These are phyloP conservation scores for Coregonus ussuriensis DNA, from an alignment of 2,797 vertebrate genomes.

Conservation along the genomic window DNA sequence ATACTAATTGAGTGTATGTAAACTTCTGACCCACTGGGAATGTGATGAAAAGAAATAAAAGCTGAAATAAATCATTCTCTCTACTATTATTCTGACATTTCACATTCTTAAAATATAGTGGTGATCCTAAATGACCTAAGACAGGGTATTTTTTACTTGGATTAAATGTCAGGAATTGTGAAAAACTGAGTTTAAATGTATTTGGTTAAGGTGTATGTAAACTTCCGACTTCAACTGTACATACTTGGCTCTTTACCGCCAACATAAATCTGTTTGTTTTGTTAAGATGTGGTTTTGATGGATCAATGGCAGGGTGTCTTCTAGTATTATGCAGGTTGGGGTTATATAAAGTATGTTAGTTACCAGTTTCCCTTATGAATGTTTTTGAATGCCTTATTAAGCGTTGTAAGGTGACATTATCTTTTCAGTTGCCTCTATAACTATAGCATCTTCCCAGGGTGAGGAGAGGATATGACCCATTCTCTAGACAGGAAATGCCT, in stretches of 20 bases:
- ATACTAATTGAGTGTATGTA: no score
- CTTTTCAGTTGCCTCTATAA: background rate
- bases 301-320: background rate
- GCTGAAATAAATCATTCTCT: no score
- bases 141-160: no score
- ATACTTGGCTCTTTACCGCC: background rate
- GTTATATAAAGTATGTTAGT: background rate
- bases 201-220: no score
- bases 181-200: no score
- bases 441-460: background rate
- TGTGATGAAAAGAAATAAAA: no score
- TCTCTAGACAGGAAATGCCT: background rate
- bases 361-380: background rate
- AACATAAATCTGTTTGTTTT: background rate
- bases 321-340: background rate
- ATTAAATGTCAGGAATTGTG: no score
- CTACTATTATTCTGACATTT: no score
- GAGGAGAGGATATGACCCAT: background rate
- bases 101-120: no score
- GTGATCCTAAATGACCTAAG: no score
- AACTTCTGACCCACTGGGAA: no score
- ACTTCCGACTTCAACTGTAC: no score
- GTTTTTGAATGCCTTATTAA: background rate
- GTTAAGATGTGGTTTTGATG: background rate
- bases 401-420: background rate